These are phyloP conservation scores for Carlito syrichta DNA, from an alignment of 2,113 vertebrate species.

Conservation along the genomic window DNA sequence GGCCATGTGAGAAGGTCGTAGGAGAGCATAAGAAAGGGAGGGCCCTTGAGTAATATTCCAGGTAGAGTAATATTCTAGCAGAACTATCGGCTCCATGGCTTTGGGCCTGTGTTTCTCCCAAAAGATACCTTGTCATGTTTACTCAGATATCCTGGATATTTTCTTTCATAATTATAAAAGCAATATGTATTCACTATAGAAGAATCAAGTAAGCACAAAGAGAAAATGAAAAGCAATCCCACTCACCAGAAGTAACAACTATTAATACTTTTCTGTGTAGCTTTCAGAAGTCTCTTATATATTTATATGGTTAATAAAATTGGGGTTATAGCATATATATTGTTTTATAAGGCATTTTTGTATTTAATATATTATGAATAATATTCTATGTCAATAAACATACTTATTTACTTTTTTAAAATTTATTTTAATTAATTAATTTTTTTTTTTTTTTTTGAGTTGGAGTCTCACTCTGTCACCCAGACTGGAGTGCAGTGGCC, in stretches of 20 bases:
- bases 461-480: too few species aligned
- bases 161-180: not conserved
- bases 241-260: not conserved
- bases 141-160: not conserved
- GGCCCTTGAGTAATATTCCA: not conserved
- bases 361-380: not conserved
- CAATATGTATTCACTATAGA: not conserved
- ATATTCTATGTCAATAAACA: constrained; percentile 28
- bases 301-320: constrained; percentile 21
- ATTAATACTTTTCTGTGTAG: not conserved
- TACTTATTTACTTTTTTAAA: too few species aligned
- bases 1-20: not conserved
- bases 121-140: not conserved
- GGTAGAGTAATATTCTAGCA: not conserved
- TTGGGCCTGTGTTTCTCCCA: not conserved
- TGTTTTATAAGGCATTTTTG: constrained; percentile 11
- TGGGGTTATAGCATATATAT: not conserved
- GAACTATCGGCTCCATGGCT: not conserved
- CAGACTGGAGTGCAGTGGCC: too few species aligned
- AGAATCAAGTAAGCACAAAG: constrained; percentile 3
- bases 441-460: too few species aligned
- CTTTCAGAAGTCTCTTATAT: constrained; percentile 6
- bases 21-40: not conserved
- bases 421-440: too few species aligned
- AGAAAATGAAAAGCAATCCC: not conserved